phyloP scores from a whole-genome alignment of 2,113 vertebrate genomes.

The Eleginops maclovinus region DNA sequence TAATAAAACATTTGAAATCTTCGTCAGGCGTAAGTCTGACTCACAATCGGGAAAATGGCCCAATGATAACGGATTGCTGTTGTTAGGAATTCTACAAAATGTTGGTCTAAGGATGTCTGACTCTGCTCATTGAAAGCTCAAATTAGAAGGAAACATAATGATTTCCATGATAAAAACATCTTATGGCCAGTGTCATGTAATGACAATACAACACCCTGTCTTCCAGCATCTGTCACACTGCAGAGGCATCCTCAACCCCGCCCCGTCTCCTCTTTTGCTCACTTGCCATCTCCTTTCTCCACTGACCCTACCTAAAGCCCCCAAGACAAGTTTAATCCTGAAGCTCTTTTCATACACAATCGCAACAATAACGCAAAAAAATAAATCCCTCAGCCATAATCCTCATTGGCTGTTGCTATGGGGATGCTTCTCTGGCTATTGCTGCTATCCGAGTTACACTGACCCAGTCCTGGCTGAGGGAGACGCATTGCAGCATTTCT shows the following conservation, averaged over 20 bases:
- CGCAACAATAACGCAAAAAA: slow-evolving; percentile 53
- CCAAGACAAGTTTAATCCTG: slow-evolving; percentile 38
- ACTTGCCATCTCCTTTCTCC: neutral
- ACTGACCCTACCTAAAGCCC: neutral
- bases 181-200: neutral
- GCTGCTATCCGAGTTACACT: slow-evolving; percentile 81
- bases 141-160: neutral
- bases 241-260: slow-evolving; percentile 7
- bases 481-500: slow-evolving; percentile 90
- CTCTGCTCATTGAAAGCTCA: neutral
- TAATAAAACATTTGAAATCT: too few relatives aligned
- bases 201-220: neutral
- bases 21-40: too few relatives aligned
- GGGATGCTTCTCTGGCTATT: slow-evolving; percentile 66
- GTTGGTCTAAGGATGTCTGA: neutral
- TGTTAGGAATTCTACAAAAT: neutral
- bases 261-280: neutral
- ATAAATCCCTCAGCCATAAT: slow-evolving; percentile 34
- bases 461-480: slow-evolving; percentile 82
- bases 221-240: slow-evolving; percentile 3
- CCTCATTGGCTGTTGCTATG: slow-evolving; percentile 82
- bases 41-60: too few relatives aligned
- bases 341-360: slow-evolving; percentile 31
- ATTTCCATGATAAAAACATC: neutral
- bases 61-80: too few relatives aligned